A percentile compares a stretch with the other conserved stretches of the same genome.
phyloP scores from a whole-genome alignment of 2,113 vertebrate genomes.

The Falco punctatus region DNA sequence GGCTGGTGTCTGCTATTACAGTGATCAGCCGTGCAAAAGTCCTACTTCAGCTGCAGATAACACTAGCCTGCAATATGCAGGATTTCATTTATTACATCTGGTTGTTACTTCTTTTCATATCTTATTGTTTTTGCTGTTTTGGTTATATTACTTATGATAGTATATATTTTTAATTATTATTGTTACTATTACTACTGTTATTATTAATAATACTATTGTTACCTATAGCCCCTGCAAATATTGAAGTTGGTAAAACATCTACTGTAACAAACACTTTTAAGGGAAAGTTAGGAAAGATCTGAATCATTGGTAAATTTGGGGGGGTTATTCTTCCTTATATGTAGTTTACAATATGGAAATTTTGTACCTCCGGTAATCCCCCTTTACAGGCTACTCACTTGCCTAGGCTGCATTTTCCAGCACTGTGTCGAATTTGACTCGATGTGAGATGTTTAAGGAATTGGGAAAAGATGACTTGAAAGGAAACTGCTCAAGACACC shows the following conservation, averaged over 20 bases:
- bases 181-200: not conserved
- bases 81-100: not conserved
- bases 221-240: not conserved
- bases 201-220: not conserved
- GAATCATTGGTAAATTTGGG: not conserved
- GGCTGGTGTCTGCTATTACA: not conserved
- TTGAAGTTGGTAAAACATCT: not conserved
- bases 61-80: not conserved
- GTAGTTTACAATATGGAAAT: not conserved
- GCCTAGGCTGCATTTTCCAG: not conserved
- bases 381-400: not conserved
- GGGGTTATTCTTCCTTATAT: not conserved
- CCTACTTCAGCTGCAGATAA: not conserved
- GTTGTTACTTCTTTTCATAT: not conserved
- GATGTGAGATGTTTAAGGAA: not conserved
- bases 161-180: not conserved
- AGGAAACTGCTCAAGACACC: not conserved
- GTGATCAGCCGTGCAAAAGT: not conserved
- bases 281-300: not conserved
- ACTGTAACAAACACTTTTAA: not conserved
- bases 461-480: not conserved
- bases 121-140: not conserved
- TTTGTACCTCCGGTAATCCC: not conserved
- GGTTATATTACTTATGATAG: not conserved
- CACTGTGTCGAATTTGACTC: not conserved